Evolutionary conservation across 2,797 vertebrate species (phyloP).

Genomic region (Chaetodon trifasciatus): DNA sequence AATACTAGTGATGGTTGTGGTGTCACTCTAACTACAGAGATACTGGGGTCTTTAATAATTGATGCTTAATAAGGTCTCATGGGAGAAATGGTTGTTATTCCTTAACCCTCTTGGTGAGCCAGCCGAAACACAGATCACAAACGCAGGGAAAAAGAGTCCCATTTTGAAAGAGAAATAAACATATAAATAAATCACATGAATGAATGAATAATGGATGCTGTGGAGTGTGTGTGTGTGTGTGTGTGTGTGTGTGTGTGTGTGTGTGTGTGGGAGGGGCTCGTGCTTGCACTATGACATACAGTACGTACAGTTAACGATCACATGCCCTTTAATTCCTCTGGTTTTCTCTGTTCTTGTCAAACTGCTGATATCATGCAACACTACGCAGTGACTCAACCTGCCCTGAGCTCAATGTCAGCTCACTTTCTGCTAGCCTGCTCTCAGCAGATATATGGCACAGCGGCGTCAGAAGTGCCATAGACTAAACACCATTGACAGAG

Average conservation of each 20-base stretch:
- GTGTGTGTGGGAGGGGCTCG: background rate
- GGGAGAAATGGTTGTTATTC: slow-evolving; percentile 69
- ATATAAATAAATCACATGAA: slow-evolving; percentile 75
- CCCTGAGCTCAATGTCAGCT: slow-evolving; percentile 44
- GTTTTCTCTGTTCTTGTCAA: slow-evolving; percentile 52
- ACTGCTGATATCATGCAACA: slow-evolving; percentile 56
- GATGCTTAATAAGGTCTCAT: slow-evolving; percentile 71
- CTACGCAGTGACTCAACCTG: slow-evolving; percentile 15
- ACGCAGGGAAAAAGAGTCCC: slow-evolving; percentile 59
- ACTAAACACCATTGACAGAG: slow-evolving; percentile 22
- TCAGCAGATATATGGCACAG: slow-evolving; percentile 41
- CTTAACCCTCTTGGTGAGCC: slow-evolving; percentile 62
- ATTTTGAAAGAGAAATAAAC: slow-evolving; percentile 75
- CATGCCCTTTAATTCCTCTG: slow-evolving; percentile 49
- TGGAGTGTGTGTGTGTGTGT: background rate
- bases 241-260: background rate
- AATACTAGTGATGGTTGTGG: slow-evolving; percentile 29
- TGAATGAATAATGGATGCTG: slow-evolving; percentile 78
- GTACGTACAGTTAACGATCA: slow-evolving; percentile 54
- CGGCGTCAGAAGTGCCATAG: slow-evolving; percentile 39
- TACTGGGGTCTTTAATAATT: slow-evolving; percentile 67
- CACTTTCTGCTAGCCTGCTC: slow-evolving; percentile 38
- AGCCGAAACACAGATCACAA: slow-evolving; percentile 68
- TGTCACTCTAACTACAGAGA: slow-evolving; percentile 48
- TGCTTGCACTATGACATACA: slow-evolving; percentile 43